Percentiles rank a stretch among this genome's conserved stretches.
Conservation (phyloP, 2,797 vertebrate species). For the Naso thynnoides region DNA sequence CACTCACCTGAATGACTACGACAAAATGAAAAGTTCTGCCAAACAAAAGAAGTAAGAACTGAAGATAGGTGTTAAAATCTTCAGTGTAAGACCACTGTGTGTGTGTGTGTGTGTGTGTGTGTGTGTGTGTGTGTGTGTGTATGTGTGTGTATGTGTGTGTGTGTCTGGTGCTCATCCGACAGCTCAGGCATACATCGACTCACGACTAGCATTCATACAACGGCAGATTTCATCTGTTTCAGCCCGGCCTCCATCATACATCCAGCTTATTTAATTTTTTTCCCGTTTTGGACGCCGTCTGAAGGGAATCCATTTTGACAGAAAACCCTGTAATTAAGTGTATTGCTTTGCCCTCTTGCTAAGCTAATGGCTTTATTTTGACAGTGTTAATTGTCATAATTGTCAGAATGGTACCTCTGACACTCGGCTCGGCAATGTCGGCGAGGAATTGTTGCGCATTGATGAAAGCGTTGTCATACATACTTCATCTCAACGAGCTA, state of each 20-base stretch:
- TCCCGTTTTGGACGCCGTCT: constrained; percentile 54
- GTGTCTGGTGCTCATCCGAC: too few relatives aligned
- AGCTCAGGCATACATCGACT: constrained; percentile 48
- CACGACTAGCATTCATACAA: constrained; percentile 43
- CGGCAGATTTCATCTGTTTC: constrained; percentile 63
- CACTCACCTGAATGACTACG: neutral
- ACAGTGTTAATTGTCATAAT: constrained; percentile 88
- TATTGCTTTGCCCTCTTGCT: constrained; percentile 77
- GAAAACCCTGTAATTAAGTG: constrained; percentile 84
- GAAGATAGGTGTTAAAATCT: too few relatives aligned
- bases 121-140: constrained; percentile 10
- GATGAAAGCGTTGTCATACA: constrained; percentile 84
- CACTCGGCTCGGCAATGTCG: constrained; percentile 75
- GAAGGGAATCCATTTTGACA: constrained; percentile 78
- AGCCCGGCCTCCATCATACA: constrained; percentile 23
- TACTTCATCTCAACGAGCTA: constrained; percentile 81
- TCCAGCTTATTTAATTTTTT: constrained; percentile 35
- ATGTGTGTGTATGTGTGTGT: too few relatives aligned
- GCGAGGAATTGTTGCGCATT: constrained; percentile 75
- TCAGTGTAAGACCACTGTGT: neutral
- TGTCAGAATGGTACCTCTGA: constrained; percentile 86
- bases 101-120: constrained; percentile 26
- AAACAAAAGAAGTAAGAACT: too few relatives aligned
- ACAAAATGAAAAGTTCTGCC: too few relatives aligned
- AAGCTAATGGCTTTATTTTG: constrained; percentile 86